These are phyloP conservation scores for Cephus pulcher DNA, from an alignment of 2,888 invertebrate species.

Conservation along the genomic window DNA sequence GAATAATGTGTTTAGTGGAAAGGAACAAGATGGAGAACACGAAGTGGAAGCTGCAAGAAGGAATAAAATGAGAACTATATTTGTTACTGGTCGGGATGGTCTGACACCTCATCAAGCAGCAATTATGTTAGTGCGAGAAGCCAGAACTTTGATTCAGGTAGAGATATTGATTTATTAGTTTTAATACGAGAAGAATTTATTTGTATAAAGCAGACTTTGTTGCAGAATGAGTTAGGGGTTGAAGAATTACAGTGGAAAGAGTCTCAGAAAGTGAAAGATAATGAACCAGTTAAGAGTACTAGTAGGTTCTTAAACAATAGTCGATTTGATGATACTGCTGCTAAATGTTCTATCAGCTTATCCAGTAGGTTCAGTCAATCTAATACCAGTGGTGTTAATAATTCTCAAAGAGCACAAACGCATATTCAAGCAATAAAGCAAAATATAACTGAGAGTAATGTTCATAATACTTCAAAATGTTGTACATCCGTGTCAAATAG, in stretches of 20 bases:
- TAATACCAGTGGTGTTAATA: background rate
- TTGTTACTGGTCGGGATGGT: constrained; percentile 84
- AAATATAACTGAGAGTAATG: background rate
- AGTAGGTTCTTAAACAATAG: background rate
- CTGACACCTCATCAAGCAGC: constrained; percentile 88
- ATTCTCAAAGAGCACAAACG: background rate
- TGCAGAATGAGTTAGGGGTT: constrained; percentile 80
- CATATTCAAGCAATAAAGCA: background rate
- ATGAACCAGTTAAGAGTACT: background rate
- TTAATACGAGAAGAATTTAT: background rate
- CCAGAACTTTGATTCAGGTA: constrained; percentile 74
- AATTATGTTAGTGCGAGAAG: constrained; percentile 80
- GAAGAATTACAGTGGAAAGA: constrained; percentile 76
- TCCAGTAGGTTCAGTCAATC: background rate
- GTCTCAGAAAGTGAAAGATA: constrained; percentile 4
- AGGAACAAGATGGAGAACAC: constrained; percentile 79
- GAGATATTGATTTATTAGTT: constrained; percentile 17
- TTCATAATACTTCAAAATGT: background rate
- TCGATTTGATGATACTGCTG: background rate
- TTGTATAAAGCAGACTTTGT: constrained; percentile 31
- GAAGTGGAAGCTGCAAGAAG: constrained; percentile 74
- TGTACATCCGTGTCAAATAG: background rate
- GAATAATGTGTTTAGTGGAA: constrained; percentile 68
- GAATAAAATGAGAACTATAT: constrained; percentile 78
- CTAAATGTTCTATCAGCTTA: background rate